phyloP scores from a whole-genome alignment of 1,140 invertebrate species.

The Pachypsylla venusta region DNA sequence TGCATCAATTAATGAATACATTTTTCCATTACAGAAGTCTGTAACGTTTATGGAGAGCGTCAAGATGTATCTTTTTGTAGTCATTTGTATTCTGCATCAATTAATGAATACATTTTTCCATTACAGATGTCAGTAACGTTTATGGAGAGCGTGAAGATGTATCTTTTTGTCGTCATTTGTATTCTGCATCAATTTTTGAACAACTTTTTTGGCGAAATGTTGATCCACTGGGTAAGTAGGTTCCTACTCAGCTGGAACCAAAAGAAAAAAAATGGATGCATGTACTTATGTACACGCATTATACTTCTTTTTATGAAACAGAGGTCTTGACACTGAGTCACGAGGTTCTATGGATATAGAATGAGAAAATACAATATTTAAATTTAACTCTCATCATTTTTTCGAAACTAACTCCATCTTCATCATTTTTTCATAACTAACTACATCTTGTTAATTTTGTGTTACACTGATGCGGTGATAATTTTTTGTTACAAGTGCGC shows the following conservation, averaged over 20 bases:
- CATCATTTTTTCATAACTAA: too few species aligned
- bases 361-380: background rate
- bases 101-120: conserved; percentile 14
- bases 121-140: conserved; percentile 15
- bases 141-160: conserved; percentile 10
- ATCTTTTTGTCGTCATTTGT: conserved; percentile 13
- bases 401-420: too few species aligned
- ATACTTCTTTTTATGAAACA: background rate
- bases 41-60: background rate
- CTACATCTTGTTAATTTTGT: too few species aligned
- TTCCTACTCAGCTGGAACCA: background rate
- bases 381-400: background rate
- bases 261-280: too few species aligned
- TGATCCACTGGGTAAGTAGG: conserved; percentile 14
- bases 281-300: too few species aligned
- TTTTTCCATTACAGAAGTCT: conserved; percentile 15
- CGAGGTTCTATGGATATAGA: background rate
- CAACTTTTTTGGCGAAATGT: conserved; percentile 14
- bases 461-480: too few species aligned
- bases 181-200: conserved; percentile 18
- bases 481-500: background rate
- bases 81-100: conserved; percentile 16
- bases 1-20: too few species aligned
- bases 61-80: conserved; percentile 11
- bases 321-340: background rate